Evolutionary conservation across 2,888 invertebrate species (phyloP).

Genomic region (Schizotus pectinicornis): DNA sequence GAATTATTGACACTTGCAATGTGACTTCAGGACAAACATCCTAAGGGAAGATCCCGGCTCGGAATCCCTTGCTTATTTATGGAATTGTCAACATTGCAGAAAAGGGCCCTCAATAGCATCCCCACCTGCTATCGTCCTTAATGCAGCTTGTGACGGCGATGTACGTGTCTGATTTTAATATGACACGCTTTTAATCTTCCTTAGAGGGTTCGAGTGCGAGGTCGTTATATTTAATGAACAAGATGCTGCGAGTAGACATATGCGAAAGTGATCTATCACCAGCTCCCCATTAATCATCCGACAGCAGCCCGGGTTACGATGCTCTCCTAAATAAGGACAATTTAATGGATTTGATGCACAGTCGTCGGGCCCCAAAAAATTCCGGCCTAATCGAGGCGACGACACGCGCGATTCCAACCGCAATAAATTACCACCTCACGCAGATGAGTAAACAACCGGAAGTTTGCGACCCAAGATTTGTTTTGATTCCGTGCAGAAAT

Average conservation of each 20-base stretch:
- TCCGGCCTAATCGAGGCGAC: no score
- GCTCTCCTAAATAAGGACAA: slow-evolving; percentile 37
- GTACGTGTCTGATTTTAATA: slow-evolving; percentile 24
- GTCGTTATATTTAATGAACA: slow-evolving; percentile 46
- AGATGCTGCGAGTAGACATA: slow-evolving; percentile 43
- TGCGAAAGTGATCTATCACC: slow-evolving; percentile 48
- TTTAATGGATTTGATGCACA: slow-evolving; percentile 41
- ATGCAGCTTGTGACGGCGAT: slow-evolving; percentile 2
- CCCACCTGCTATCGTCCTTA: neutral
- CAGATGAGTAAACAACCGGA: no score
- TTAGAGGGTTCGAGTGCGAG: slow-evolving; percentile 26
- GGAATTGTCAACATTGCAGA: neutral
- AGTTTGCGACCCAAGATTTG: no score
- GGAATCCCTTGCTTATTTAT: no score
- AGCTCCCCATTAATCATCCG: slow-evolving; percentile 45
- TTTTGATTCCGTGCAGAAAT: no score
- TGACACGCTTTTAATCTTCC: slow-evolving; percentile 33
- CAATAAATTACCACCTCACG: no score
- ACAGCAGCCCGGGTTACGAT: slow-evolving; percentile 35
- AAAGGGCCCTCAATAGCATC: neutral
- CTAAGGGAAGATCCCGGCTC: no score
- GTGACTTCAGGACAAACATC: no score
- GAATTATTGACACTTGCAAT: no score
- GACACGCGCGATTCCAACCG: no score
- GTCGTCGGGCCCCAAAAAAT: no score